Evolutionary conservation across 2,888 invertebrate genomes (phyloP).

Genomic region (Andrena bicolor): DNA sequence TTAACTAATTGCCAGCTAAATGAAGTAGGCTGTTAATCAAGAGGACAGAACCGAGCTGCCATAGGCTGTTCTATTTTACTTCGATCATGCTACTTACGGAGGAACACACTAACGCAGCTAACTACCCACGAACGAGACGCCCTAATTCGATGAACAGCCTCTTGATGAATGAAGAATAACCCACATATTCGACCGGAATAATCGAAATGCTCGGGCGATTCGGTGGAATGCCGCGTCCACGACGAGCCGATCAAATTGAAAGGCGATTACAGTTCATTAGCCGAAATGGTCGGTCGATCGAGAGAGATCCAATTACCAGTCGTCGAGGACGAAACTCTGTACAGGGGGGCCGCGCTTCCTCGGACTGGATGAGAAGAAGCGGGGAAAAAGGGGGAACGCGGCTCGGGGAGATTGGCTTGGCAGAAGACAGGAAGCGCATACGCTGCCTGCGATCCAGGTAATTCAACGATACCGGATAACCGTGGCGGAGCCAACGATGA

Average conservation of each 20-base stretch:
- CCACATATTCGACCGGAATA: conserved; percentile 30
- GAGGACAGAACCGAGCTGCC: no score
- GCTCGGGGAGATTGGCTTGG: conserved; percentile 54
- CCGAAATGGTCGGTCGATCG: conserved; percentile 63
- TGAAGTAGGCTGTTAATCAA: no score
- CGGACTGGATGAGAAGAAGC: conserved; percentile 28
- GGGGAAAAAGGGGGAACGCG: conserved; percentile 32
- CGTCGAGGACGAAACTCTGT: conserved; percentile 22
- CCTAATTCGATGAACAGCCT: background rate
- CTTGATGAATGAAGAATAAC: conserved; percentile 26
- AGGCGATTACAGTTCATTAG: conserved; percentile 67
- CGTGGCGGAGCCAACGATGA: conserved; percentile 18
- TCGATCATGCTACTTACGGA: conserved; percentile 6
- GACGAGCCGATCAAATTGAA: conserved; percentile 63
- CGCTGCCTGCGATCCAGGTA: conserved; percentile 51
- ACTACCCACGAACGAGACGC: no score
- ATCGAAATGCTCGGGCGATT: conserved; percentile 43
- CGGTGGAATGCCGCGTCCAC: conserved; percentile 29
- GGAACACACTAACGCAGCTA: no score
- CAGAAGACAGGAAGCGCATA: conserved; percentile 51
- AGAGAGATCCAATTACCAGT: conserved; percentile 61
- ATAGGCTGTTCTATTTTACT: background rate
- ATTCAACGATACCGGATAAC: conserved; percentile 57
- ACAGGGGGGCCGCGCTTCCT: conserved; percentile 23
- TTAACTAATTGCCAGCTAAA: no score